Evolutionary conservation across 2,797 vertebrate species (phyloP).

Genomic region (Remorina albescens): DNA sequence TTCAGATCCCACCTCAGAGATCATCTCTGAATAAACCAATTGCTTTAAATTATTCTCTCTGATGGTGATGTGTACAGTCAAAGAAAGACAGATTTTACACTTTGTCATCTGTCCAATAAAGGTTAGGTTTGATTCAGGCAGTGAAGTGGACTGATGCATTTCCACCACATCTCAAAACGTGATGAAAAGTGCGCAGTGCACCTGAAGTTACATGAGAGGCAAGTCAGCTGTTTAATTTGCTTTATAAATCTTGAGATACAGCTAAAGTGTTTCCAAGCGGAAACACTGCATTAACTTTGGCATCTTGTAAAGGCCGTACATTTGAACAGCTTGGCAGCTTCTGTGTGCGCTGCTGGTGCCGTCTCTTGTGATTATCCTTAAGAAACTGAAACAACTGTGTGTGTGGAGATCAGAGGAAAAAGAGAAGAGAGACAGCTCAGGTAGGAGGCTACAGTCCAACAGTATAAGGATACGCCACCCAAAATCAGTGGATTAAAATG

Average conservation of each 20-base stretch:
- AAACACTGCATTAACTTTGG: constrained; percentile 34
- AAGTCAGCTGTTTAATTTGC: constrained; percentile 26
- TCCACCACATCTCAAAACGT: background rate
- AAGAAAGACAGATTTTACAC: too few species aligned
- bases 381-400: constrained; percentile 31
- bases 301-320: constrained; percentile 34
- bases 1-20: background rate
- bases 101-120: background rate
- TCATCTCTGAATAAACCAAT: background rate
- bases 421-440: constrained; percentile 6
- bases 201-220: constrained; percentile 10
- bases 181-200: constrained; percentile 10
- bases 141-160: background rate
- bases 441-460: constrained; percentile 9
- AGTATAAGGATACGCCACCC: constrained; percentile 11
- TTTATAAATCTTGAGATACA: constrained; percentile 20
- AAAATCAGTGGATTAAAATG: background rate
- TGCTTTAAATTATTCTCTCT: background rate
- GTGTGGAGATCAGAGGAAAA: constrained; percentile 18
- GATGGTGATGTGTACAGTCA: background rate
- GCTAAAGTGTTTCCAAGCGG: constrained; percentile 31
- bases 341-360: constrained; percentile 44
- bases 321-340: constrained; percentile 50
- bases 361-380: constrained; percentile 53
- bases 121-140: background rate